These are phyloP conservation scores for Dryomyza anilis DNA, from an alignment of 2,888 invertebrate genomes.

Conservation along the genomic window DNA sequence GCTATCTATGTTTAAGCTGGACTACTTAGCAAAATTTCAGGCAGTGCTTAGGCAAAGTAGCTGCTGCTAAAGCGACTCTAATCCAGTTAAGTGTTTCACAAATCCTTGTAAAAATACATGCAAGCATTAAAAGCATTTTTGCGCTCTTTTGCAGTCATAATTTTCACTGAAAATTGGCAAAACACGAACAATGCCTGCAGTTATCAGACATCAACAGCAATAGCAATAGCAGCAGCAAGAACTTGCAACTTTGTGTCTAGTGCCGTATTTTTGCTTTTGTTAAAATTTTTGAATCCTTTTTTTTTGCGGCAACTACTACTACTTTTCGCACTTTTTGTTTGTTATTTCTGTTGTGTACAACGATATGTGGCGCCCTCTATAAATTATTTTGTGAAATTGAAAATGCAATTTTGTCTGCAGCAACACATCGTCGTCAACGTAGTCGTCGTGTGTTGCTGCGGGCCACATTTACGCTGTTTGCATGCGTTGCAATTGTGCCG, in stretches of 20 bases:
- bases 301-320: background rate
- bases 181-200: background rate
- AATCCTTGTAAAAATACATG: too few species aligned
- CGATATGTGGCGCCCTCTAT: background rate
- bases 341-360: background rate
- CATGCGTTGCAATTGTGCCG: too few species aligned
- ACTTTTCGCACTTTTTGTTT: background rate
- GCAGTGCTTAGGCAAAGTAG: too few species aligned
- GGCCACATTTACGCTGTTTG: too few species aligned
- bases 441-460: background rate
- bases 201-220: background rate
- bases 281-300: background rate
- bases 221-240: background rate
- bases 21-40: too few species aligned
- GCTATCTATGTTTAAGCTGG: too few species aligned
- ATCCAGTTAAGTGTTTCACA: background rate
- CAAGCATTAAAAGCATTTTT: too few species aligned
- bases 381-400: slow-evolving; percentile 3
- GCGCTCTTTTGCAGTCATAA: background rate
- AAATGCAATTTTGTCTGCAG: slow-evolving; percentile 1
- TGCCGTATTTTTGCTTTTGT: too few species aligned
- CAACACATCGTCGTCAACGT: too few species aligned
- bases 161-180: background rate
- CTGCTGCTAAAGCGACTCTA: too few species aligned
- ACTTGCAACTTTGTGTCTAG: background rate